Evolutionary conservation across 53 echinoderm and acorn worm species (phyloP), one percentile per base, ranked within the genome.

Genomic region (Paracentrotus lividus): DNA sequence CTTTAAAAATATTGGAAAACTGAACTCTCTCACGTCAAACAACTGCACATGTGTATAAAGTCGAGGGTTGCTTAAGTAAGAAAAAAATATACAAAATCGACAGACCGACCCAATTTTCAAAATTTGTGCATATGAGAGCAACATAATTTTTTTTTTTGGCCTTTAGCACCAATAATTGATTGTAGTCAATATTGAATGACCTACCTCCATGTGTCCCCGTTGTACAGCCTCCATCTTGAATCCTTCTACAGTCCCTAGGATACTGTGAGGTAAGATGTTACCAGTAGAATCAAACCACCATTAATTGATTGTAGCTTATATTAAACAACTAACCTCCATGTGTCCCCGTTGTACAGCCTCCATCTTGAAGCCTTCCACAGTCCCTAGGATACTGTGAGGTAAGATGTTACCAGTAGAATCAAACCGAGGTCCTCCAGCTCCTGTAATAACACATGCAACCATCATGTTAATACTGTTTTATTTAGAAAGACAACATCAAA

Each of bases 321-420:
- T 64, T 64, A 1, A 27, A 38, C 4, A 18, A 53, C 89, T 93
- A 93, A 99, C 99, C 93, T 95, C 91, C 43, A 96, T 75, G 93
- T 97, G 94, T 20, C 97, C 99, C 60, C 91, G 94, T 40, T 93
- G 61, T 4, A 92, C 93, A 59, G 99, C 99, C 84, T 97, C 97
- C 67, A 85, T 89, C 85, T 96, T 99, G 94, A 97, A 99, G 59
- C 94, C 96, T 36, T 99, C 97, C 75, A 99, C 94, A 56, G 93
- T 93, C 26, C 99, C 99, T 43, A 99, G 93, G 77, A 99, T 99
- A 81, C 97, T 99, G 61, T 99, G 96, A 16, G 99, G 96, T 88
- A 99, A 88, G 78, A 97, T 96, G 93, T 94, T 95, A 18, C 97
- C 99, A 90, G 52, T 94, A 13, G 88, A 76, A 90, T 99, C 96